Evolutionary conservation across 1,140 invertebrate genomes (phyloP), one percentile per base, ranked within the genome.

Genomic region (Scaptomyza pallida): DNA sequence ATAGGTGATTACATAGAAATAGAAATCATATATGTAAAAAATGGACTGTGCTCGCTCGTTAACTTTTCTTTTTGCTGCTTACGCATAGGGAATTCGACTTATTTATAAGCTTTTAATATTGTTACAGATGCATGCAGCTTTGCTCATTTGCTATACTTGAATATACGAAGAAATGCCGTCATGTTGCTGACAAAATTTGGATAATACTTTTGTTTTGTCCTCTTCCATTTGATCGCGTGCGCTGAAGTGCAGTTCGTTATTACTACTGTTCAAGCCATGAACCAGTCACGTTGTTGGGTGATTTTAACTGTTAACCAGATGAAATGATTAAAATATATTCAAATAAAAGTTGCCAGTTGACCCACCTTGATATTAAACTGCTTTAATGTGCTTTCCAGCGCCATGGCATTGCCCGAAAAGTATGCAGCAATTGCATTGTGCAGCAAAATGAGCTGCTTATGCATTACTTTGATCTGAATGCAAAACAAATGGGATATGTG

Each of bases 361-460:
- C 44, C 55, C 15, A 88, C 89, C 78, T 97, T 97, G 80, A 98
- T 97, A 92, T 97, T 98, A 92, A 99, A 99, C 92, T 99, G 97
- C 88, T 98, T 98, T 48, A 99, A 92, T n/a, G 98, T 98, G 10
- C 97, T 95, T 90, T 99, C 98, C 56, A 99, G 92, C 51, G 97
- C 96, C 77, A 95, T 94, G 91, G 98, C 97, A 92, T 99, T 99
- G 21, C 98, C 98, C 85, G 97, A 98, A 92, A 99, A 99, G 92
- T 99, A 99, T 2, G 98, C 97, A 37, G 97, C 97, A 13, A 99
- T 95, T 5, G 98, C 98, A 92, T 99, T 99, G 92, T 99, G 97
- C 92, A 99, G 97, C 72, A 99, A 92, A 35, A 99, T 92, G 47
- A 99, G 92, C 92, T 99, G 98, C 91, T 99, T 99, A 92, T 99